A percentile compares a stretch with the other conserved stretches of the same genome.
Conservation (phyloP, 2,888 invertebrate genomes). For the Pandemis cinnamomeana region DNA sequence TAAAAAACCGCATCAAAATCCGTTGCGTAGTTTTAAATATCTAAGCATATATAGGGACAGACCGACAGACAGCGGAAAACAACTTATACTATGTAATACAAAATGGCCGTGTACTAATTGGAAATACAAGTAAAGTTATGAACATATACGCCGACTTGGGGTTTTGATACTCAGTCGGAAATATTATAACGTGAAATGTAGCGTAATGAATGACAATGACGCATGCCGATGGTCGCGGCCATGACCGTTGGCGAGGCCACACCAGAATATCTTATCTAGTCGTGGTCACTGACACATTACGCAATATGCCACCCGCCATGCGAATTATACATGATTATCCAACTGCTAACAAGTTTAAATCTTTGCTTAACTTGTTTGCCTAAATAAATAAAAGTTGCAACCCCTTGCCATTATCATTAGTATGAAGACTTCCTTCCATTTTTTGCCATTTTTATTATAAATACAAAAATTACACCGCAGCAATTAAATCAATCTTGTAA, state of each 20-base stretch:
- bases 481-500: neutral
- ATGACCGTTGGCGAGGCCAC: conserved; percentile 40
- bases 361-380: too few relatives aligned
- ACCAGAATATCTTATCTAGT: conserved; percentile 15
- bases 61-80: too few relatives aligned
- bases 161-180: neutral
- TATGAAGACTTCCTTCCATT: too few relatives aligned
- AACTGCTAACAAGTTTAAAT: too few relatives aligned
- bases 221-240: conserved; percentile 29
- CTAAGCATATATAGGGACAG: too few relatives aligned
- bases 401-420: too few relatives aligned
- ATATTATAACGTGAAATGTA: conserved; percentile 1
- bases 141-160: neutral
- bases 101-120: neutral
- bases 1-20: too few relatives aligned
- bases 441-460: too few relatives aligned
- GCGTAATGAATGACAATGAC: conserved; percentile 14
- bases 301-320: conserved; percentile 15
- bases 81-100: neutral
- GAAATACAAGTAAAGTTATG: neutral
- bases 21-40: too few relatives aligned
- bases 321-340: too few relatives aligned
- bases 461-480: too few relatives aligned
- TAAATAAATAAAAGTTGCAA: too few relatives aligned
- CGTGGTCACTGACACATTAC: conserved; percentile 36